phyloP scores from a whole-genome alignment of 2,888 invertebrate genomes.

The Ethmia dodecea region DNA sequence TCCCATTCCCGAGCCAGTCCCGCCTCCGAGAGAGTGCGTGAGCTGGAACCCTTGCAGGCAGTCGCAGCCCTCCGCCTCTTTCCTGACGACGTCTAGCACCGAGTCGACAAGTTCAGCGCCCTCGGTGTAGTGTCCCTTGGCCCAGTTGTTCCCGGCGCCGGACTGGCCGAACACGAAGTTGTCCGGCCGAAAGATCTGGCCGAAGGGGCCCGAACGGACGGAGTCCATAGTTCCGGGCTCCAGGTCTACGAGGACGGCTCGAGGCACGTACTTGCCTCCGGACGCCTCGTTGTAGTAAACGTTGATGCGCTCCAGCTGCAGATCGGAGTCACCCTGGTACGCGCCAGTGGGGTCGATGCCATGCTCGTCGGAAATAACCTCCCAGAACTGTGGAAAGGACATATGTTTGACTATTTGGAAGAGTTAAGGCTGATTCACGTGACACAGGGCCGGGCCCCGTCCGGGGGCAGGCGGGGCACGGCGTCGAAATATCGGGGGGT shows the following conservation, averaged over 20 bases:
- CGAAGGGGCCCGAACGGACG: conserved; percentile 81
- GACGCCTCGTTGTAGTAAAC: conserved; percentile 86
- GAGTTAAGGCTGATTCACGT: no score
- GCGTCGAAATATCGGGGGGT: no score
- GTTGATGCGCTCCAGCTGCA: conserved; percentile 85
- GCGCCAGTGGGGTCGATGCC: conserved; percentile 56
- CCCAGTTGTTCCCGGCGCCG: conserved; percentile 79
- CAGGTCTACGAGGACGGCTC: conserved; percentile 59
- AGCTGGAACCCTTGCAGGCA: conserved; percentile 81
- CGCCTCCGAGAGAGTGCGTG: conserved; percentile 83
- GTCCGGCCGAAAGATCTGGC: conserved; percentile 84
- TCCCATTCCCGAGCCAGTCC: conserved; percentile 87
- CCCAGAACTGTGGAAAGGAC: conserved; percentile 52
- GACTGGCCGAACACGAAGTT: conserved; percentile 83
- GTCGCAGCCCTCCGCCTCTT: conserved; percentile 82
- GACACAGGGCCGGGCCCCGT: no score
- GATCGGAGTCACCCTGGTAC: conserved; percentile 82
- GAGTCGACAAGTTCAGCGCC: conserved; percentile 81
- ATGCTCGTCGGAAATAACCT: conserved; percentile 61
- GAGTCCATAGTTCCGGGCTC: conserved; percentile 80
- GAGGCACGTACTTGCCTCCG: conserved; percentile 64
- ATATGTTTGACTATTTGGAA: no score
- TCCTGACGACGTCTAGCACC: conserved; percentile 74
- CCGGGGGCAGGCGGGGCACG: no score
- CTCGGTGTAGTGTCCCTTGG: conserved; percentile 84